Conservation (phyloP, 2,888 invertebrate species). For the Saturnia japonica region DNA sequence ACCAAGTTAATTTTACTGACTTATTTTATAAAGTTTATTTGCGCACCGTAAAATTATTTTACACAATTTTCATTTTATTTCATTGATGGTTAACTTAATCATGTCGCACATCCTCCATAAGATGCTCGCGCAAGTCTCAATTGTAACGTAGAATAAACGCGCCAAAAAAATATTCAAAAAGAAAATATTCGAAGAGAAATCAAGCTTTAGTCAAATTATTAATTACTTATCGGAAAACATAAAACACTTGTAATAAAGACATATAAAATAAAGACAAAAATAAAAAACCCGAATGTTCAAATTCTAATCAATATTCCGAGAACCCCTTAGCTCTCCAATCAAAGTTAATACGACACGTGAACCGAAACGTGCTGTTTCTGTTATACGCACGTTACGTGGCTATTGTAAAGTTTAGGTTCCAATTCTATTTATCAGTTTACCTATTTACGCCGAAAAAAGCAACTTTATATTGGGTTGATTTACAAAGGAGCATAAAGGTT, state of each 20-base stretch:
- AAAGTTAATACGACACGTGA: slow-evolving; percentile 60
- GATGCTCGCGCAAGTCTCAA: no score
- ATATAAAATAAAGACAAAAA: neutral
- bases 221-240: no score
- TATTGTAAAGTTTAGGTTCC: slow-evolving; percentile 67
- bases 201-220: no score
- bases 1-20: no score
- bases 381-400: slow-evolving; percentile 52
- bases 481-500: neutral
- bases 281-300: neutral
- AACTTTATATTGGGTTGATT: neutral
- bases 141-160: no score
- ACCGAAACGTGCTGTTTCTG: slow-evolving; percentile 60
- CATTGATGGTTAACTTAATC: no score
- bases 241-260: neutral
- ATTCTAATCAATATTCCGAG: slow-evolving; percentile 21
- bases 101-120: no score
- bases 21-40: no score
- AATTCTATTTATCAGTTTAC: slow-evolving; percentile 61
- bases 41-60: no score
- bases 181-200: no score
- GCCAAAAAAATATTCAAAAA: no score
- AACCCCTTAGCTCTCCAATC: slow-evolving; percentile 34
- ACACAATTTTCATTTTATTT: no score
- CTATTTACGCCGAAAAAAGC: slow-evolving; percentile 30